A percentile compares a stretch with the other conserved stretches of the same genome.
These are phyloP conservation scores for Nephotettix cincticeps DNA, from an alignment of 1,140 invertebrate species.

Conservation along the genomic window DNA sequence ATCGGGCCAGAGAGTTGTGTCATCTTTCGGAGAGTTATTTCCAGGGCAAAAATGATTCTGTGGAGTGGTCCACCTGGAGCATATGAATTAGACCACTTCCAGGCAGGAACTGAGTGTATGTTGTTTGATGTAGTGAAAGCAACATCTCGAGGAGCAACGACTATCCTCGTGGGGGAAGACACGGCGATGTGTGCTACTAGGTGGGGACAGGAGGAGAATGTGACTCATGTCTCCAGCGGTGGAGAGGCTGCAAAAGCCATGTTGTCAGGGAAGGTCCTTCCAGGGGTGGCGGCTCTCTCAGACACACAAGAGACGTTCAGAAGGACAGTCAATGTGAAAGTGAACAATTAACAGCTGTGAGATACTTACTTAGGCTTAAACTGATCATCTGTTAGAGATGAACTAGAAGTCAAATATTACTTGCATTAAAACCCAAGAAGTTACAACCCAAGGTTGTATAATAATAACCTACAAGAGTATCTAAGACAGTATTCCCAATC, in stretches of 20 bases:
- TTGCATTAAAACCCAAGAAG: too few species aligned
- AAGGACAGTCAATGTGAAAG: too few species aligned
- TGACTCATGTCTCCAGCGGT: slow-evolving; percentile 98
- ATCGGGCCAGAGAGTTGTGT: slow-evolving; percentile 84
- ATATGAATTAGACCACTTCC: slow-evolving; percentile 96
- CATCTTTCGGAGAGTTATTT: slow-evolving; percentile 76
- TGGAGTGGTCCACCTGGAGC: slow-evolving; percentile 99
- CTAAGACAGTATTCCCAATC: too few species aligned
- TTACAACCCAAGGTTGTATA: too few species aligned
- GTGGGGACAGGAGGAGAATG: slow-evolving; percentile 94
- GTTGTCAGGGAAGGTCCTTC: slow-evolving; percentile 91
- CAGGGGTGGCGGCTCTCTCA: slow-evolving; percentile 87
- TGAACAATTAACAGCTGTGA: too few species aligned
- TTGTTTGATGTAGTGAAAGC: slow-evolving; percentile 95
- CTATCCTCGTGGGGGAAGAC: slow-evolving; percentile 86
- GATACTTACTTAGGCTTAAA: too few species aligned
- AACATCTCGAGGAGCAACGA: slow-evolving; percentile 75
- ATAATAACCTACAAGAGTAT: too few species aligned
- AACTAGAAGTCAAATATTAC: too few species aligned
- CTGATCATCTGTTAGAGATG: too few species aligned
- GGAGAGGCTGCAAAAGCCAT: slow-evolving; percentile 97
- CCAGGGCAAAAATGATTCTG: slow-evolving; percentile 91
- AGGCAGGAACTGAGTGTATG: slow-evolving; percentile 84
- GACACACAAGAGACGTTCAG: slow-evolving; percentile 51
- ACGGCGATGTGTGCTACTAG: slow-evolving; percentile 97